Base-by-base conservation (phyloP, 2,113 vertebrate species). In the Scomber colias region DNA sequence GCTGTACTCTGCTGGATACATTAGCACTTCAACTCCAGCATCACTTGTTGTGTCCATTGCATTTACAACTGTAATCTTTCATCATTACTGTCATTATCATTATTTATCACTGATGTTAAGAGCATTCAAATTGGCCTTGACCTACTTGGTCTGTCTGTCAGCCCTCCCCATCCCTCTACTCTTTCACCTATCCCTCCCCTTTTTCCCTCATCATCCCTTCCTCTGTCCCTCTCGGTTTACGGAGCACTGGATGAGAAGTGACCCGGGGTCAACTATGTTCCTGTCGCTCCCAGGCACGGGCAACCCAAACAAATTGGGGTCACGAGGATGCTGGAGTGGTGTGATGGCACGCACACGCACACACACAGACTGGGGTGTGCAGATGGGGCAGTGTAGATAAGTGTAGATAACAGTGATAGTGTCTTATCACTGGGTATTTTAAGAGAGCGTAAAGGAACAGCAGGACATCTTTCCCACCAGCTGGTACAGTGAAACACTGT, bases 301-400 rank as follows among this genome's bases (percentile, higher is more conserved):
- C 31, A 46, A 75, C 66, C 80, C 82, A 84, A 89, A 90, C 92
- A 92, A 92, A 92, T 93, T 93, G 89, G 90, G 90, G 92, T 92
- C 92, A 85, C 46, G 1, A 0, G 46, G 53, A 74, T 78, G 59
- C 59, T 67, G 54, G 54, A 82, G 70, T 64, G 53, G 78, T 79
- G 57, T 82, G 83, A 74, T 71, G 68, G n/a, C 66, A 71, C 60
- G 51, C 56, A 70, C 70, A 60, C 19, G 13, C 24, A 31, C 40
- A 54, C 30, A 57, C 16, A n/a, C 59, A 48, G 67, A 44, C 31
- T 49, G 10, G 35, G 21, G 15, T 8, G 35, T 49, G 35, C 75
- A 70, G 45, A 81, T 66, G 13, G 60, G 12, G 46, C 4, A 49
- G 73, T 30, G 56, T 27, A 55, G 64, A 79, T 71, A 64, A 60